These are phyloP conservation scores for Diploptera punctata DNA, from an alignment of 2,888 invertebrate species.

Conservation along the genomic window DNA sequence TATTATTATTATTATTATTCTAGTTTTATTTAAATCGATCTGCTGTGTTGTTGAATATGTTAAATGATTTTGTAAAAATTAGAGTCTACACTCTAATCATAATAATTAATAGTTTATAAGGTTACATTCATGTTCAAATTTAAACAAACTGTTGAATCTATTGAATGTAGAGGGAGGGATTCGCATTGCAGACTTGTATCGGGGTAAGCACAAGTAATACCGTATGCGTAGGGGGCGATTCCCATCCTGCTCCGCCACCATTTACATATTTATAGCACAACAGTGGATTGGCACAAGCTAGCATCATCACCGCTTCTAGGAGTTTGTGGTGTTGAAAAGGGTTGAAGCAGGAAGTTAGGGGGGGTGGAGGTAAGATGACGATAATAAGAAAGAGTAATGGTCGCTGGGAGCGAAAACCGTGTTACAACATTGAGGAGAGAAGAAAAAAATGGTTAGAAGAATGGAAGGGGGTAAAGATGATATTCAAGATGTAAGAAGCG, in stretches of 20 bases:
- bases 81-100: too few species aligned
- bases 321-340: constrained; percentile 26
- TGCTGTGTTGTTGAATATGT: too few species aligned
- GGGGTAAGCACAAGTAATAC: too few species aligned
- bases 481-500: constrained; percentile 19
- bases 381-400: constrained; percentile 37
- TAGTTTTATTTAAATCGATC: too few species aligned
- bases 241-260: neutral
- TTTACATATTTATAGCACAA: constrained; percentile 26
- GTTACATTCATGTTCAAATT: too few species aligned
- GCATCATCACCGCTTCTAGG: neutral
- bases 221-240: too few species aligned
- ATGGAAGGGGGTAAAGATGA: neutral
- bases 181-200: too few species aligned
- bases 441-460: neutral
- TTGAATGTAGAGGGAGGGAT: too few species aligned
- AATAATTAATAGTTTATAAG: too few species aligned
- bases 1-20: too few species aligned
- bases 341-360: neutral
- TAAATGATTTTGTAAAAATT: too few species aligned
- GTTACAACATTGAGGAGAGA: neutral
- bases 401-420: constrained; percentile 10
- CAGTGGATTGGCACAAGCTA: neutral
- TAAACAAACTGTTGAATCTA: too few species aligned
- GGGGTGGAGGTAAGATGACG: neutral